phyloP scores from a whole-genome alignment of 2,113 vertebrate species.

The Gila orcuttii region DNA sequence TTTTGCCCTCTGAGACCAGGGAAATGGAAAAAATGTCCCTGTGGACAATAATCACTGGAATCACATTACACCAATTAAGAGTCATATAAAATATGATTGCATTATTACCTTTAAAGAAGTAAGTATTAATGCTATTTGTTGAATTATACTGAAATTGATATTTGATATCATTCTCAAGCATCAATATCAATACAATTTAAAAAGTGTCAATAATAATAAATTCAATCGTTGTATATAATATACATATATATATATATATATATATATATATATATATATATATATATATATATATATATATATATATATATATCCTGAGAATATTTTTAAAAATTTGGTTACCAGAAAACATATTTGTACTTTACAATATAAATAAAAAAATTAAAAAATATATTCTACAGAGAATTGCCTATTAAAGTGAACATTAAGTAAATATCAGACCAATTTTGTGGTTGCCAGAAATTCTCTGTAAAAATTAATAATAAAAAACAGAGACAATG shows the following conservation, averaged over 20 bases:
- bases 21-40: not conserved
- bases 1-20: conserved; percentile 11
- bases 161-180: not conserved
- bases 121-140: not conserved
- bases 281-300: too few relatives aligned
- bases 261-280: too few relatives aligned
- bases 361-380: not conserved
- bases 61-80: not conserved
- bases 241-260: too few relatives aligned
- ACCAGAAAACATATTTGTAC: too few relatives aligned
- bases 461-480: too few relatives aligned
- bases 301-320: too few relatives aligned
- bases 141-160: not conserved
- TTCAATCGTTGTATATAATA: not conserved
- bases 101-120: not conserved
- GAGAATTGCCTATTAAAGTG: too few relatives aligned
- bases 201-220: not conserved
- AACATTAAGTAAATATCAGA: too few relatives aligned
- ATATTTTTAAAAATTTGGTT: too few relatives aligned
- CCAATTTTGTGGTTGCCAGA: too few relatives aligned
- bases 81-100: not conserved
- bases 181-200: not conserved
- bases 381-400: too few relatives aligned
- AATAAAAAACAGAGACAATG: too few relatives aligned
- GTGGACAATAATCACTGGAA: conserved; percentile 6